Percentiles rank a stretch among this genome's conserved stretches.
Evolutionary conservation across 2,113 vertebrate species (phyloP).

Genomic region (Pollachius pollachius): DNA sequence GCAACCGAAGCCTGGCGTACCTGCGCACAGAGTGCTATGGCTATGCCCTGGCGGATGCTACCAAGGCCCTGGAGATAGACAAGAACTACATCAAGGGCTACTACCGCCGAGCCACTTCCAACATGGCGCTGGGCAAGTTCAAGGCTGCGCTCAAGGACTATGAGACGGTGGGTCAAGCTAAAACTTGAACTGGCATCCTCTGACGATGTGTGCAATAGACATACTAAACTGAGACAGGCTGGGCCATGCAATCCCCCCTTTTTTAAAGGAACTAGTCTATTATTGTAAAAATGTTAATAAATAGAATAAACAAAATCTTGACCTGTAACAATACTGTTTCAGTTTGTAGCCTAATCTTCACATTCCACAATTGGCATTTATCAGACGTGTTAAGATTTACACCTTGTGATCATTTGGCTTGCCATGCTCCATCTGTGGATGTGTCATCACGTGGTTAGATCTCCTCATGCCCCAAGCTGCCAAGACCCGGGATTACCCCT

Average conservation of each 20-base stretch:
- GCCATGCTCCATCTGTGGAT: slow-evolving; percentile 19
- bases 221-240: too few relatives aligned
- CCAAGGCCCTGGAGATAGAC: slow-evolving; percentile 86
- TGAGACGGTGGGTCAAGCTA: slow-evolving; percentile 80
- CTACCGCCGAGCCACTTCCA: slow-evolving; percentile 90
- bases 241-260: too few relatives aligned
- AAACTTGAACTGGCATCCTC: background rate
- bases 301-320: too few relatives aligned
- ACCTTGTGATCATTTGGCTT: background rate
- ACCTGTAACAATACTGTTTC: too few relatives aligned
- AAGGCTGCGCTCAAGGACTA: slow-evolving; percentile 93
- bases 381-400: too few relatives aligned
- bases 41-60: slow-evolving; percentile 89
- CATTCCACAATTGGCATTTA: background rate
- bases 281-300: too few relatives aligned
- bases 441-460: slow-evolving; percentile 15
- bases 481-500: slow-evolving; percentile 30
- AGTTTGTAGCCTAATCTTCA: background rate
- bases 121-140: slow-evolving; percentile 96
- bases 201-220: too few relatives aligned
- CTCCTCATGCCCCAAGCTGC: slow-evolving; percentile 15
- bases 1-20: slow-evolving; percentile 93
- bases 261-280: too few relatives aligned
- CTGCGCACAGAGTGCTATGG: slow-evolving; percentile 94
- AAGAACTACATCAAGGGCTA: slow-evolving; percentile 94